Evolutionary conservation across 2,113 vertebrate species (phyloP), one percentile per base, ranked within the genome.

Genomic region (Ploceus nigricollis): DNA sequence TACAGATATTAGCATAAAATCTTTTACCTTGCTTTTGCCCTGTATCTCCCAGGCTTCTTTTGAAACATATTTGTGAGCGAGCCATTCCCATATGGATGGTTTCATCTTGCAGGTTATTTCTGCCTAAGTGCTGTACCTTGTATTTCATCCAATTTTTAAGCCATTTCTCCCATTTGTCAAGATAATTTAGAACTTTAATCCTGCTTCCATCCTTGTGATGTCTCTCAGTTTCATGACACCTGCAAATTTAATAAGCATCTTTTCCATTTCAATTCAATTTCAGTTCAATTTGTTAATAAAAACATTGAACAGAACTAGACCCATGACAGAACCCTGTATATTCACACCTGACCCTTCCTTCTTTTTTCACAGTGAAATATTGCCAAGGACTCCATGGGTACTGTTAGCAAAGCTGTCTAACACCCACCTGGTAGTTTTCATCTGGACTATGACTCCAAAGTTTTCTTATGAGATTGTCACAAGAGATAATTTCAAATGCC

Each of bases 241-340:
- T 76, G n/a, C 33, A 88, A 92, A 96, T 90, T 83, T 83, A 93
- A 94, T 96, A 88, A 90, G 2, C 10, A 8, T 73, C 80, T 82
- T 92, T 93, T 92, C 71, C 45, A 88, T 83, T 95, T 86, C 63
- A 83, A 96, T 95, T 88, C 42, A 88, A 95, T 97, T 95, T 77
- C 54, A 47, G 7, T 73, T 94, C 94, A 92, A 92, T 97, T 92
- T 90, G 45, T 86, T 97, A 94, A 95, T 95, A 86, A 93, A 96
- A 95, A 94, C 71, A 90, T 37, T 88, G 85, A 96, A 90, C 90
- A 93, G 92, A 86, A 39, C 54, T 86, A 92, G 71, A 73, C 25
- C 23, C 9, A 7, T 72, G 71, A 83, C 92, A 86, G 63, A 77
- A 61, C 10, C 7, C 27, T 60, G 24, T 23, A 37, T 76, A 72